phyloP scores from a whole-genome alignment of 2,113 vertebrate genomes.

The Myotis davidii region DNA sequence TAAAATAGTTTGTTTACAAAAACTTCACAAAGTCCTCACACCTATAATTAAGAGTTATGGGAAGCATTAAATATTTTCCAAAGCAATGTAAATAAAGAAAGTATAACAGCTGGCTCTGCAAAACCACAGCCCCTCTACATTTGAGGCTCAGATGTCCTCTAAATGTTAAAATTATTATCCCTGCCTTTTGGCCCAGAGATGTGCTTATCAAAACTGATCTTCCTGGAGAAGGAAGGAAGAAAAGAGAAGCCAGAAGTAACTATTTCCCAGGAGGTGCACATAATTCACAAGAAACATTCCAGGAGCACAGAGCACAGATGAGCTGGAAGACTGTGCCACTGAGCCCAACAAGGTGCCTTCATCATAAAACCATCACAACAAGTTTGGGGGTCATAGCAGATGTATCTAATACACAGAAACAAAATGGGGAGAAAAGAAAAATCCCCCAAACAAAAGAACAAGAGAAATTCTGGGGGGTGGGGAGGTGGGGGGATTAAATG shows the following conservation, averaged over 20 bases:
- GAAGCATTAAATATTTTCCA: not conserved
- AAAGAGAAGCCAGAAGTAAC: not conserved
- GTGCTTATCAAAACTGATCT: not conserved
- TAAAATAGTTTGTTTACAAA: conserved; percentile 47
- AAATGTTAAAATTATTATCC: not conserved
- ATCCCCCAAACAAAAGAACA: not conserved
- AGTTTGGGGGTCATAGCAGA: not conserved
- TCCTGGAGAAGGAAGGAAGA: not conserved
- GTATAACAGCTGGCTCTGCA: not conserved
- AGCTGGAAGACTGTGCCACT: not conserved
- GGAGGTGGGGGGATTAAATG: not conserved
- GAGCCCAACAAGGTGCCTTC: not conserved
- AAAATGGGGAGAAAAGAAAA: not conserved
- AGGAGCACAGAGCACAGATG: not conserved
- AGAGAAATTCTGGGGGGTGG: too few species aligned
- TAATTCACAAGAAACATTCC: not conserved
- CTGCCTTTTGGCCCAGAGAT: not conserved
- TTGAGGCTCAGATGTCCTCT: not conserved
- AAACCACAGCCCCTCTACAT: not conserved
- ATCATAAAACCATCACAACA: not conserved
- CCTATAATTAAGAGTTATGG: not conserved
- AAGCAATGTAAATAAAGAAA: not conserved
- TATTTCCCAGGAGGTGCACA: not conserved
- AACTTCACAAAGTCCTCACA: not conserved
- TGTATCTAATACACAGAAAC: not conserved